Conservation (phyloP, 1,140 invertebrate species). For the Parapsyche elsis region DNA sequence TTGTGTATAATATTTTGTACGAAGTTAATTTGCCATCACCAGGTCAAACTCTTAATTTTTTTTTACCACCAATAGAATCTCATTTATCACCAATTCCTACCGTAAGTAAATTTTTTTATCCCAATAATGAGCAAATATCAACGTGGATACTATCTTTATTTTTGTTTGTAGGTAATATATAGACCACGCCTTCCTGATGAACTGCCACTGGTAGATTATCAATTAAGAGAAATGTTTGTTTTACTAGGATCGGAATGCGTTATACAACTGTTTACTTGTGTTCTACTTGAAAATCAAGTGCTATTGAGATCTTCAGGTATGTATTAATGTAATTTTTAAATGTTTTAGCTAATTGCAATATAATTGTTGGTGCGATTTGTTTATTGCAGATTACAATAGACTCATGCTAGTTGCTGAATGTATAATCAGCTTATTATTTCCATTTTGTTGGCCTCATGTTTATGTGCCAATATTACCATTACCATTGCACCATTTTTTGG, state of each 20-base stretch:
- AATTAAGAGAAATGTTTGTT: slow-evolving; percentile 87
- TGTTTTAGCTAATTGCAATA: neutral
- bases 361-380: neutral
- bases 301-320: slow-evolving; percentile 90
- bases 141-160: neutral
- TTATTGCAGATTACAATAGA: slow-evolving; percentile 85
- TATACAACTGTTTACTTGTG: slow-evolving; percentile 94
- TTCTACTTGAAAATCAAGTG: slow-evolving; percentile 96
- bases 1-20: slow-evolving; percentile 95
- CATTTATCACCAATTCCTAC: slow-evolving; percentile 75
- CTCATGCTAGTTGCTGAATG: slow-evolving; percentile 98
- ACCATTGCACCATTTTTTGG: slow-evolving; percentile 95
- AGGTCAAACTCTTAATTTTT: slow-evolving; percentile 88
- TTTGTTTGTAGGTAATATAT: slow-evolving; percentile 70
- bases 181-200: slow-evolving; percentile 80
- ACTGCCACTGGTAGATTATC: slow-evolving; percentile 94
- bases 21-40: slow-evolving; percentile 90
- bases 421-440: slow-evolving; percentile 89
- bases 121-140: neutral
- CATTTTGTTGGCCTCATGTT: slow-evolving; percentile 98
- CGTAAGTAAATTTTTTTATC: slow-evolving; percentile 60
- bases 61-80: slow-evolving; percentile 78
- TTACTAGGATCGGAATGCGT: slow-evolving; percentile 90
- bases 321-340: neutral
- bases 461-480: slow-evolving; percentile 98